Evolutionary conservation across 2,797 vertebrate species (phyloP), one percentile per base, ranked within the genome.

Genomic region (Todus mexicanus): DNA sequence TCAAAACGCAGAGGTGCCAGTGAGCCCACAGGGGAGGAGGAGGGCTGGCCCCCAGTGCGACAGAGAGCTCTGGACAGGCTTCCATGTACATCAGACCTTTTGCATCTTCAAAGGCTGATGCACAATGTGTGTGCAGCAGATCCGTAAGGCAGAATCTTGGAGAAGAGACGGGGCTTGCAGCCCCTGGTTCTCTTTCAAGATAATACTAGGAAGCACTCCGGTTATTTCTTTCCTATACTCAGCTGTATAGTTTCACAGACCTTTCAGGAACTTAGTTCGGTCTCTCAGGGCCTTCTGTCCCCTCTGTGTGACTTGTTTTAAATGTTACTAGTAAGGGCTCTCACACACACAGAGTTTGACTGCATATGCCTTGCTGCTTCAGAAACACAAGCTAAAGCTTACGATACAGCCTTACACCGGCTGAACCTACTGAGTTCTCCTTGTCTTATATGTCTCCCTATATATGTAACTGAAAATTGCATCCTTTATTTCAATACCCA

Each of bases 1-100:
- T 29, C 10, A 5, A 20, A 77, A 11, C 0, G 3, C 51, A 45
- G 81, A 45, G 57, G 35, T 86, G 54, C 19, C 4, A 8, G 2
- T 5, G 69, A 78, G n/a, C 17, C 40, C 0, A 0, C 21, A 31
- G 54, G 22, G 22, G 17, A 83, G n/a, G 33, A 59, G 25, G 13
- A 37, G 63, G 26, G 42, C 47, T 74, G 79, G 42, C 51, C 83
- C 83, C 27, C 45, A 15, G 47, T 4, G 1, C 2, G 1, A 43
- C 16, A 23, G 37, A 33, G 5, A 22, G 65, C n/a, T 54, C 60
- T 12, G 29, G 26, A 65, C 35, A 45, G 43, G 35, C 45, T n/a
- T 3, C 21, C 12, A 4, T 2, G 0, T 3, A 16, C 26, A 38
- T n/a, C 50, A 29, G 17, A 47, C 38, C 17, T 43, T 38, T 33